Percentiles rank a stretch among this genome's conserved stretches.
Evolutionary conservation across 53 echinoderm and acorn worm genomes (phyloP).

Genomic region (Mesocentrotus franciscanus): DNA sequence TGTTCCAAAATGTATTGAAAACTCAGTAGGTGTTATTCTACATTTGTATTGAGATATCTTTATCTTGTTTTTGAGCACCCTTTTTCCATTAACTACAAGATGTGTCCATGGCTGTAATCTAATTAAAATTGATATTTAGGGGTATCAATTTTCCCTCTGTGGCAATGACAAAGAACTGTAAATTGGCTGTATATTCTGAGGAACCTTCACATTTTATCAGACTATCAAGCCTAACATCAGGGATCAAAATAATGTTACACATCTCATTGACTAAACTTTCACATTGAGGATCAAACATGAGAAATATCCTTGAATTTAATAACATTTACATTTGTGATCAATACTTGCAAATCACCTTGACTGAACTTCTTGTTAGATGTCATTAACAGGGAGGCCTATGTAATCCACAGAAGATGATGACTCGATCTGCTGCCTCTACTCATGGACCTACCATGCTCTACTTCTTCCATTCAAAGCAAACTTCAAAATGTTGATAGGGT

Average conservation of each 20-base stretch:
- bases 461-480: not conserved
- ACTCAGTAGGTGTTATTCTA: not conserved
- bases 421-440: too few relatives aligned
- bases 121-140: not conserved
- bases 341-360: not conserved
- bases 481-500: not conserved
- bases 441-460: too few relatives aligned
- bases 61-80: not conserved
- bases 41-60: not conserved
- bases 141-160: not conserved
- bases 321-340: not conserved
- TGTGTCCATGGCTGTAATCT: not conserved
- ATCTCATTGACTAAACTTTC: not conserved
- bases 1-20: too few relatives aligned
- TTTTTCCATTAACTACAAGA: not conserved
- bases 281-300: not conserved
- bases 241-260: not conserved
- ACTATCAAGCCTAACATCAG: not conserved
- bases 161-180: not conserved
- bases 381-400: not conserved
- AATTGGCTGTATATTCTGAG: not conserved
- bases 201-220: not conserved
- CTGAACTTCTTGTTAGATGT: not conserved
- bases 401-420: not conserved
- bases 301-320: constrained; percentile 5